Base-by-base conservation (phyloP, 2,888 invertebrate genomes). In the Junonia oenone region DNA sequence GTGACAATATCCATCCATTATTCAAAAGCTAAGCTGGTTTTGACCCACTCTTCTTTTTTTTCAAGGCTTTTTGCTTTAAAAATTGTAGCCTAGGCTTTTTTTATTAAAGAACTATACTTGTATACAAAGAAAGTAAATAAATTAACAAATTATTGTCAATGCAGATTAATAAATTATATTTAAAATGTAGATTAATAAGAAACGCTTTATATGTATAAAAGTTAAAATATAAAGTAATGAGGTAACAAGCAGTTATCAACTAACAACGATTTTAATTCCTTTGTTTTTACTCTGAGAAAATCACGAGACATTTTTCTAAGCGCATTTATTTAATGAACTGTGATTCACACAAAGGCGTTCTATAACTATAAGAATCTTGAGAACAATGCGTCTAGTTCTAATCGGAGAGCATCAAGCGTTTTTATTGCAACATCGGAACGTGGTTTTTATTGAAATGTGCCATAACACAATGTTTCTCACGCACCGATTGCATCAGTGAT, bases 401-500 rank as follows among this genome's bases (percentile, higher is more conserved):
- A 38, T 37, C 55, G 17, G 58, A 48, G 48, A 55, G 14, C 45
- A 55, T 55, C 58, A 6, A n/a, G 33, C 38, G 49, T 17, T 51
- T 43, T 31, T 8, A 43, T 55, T 55, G 35, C 55, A 9, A 14
- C 51, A 47, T 48, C 26, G 19, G 35, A 13, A 45, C 22, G 26
- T 31, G 31, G 13, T 51, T 55, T 51, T 55, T 55, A 58, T 51
- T 55, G 55, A 51, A 58, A 58, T 33, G 8, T 38, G n/a, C 27
- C 31, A 43, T 15, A 49, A 26, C 11, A 43, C 4, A 29, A 40
- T 43, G 14, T 45, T 51, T 59, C 59, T 43, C 56, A 59, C 59
- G 53, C 57, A 29, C 33, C 8, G 31, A 47, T 59, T 59, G 47
- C 57, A 43, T 57, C 45, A 57, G 45, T 14, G 45, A 60, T 58